phyloP scores from a whole-genome alignment of 2,888 invertebrate species.

The Apamea monoglypha region DNA sequence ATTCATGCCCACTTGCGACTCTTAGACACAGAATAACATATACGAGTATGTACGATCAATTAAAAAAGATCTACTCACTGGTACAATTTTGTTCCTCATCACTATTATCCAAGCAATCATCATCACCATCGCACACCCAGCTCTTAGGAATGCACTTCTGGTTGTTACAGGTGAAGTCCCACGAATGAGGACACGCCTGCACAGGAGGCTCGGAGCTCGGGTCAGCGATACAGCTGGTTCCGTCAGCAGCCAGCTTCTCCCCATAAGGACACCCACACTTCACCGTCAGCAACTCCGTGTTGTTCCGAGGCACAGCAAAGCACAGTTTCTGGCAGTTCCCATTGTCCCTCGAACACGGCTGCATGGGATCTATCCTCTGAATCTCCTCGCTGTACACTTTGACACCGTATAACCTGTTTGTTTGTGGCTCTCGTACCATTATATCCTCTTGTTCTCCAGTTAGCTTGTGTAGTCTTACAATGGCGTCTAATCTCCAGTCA shows the following conservation, averaged over 20 bases:
- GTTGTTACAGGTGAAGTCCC: conserved; percentile 98
- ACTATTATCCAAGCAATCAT: conserved; percentile 98
- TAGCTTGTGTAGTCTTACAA: conserved; percentile 96
- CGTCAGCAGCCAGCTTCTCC: conserved; percentile 94
- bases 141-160: conserved; percentile 97
- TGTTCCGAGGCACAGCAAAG: conserved; percentile 95
- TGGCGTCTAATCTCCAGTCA: conserved; percentile 98
- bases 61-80: conserved; percentile 89
- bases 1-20: too few species aligned
- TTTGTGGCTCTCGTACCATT: conserved; percentile 96
- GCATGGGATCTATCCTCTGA: conserved; percentile 92
- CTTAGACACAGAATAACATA: neutral
- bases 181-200: conserved; percentile 96
- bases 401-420: conserved; percentile 97
- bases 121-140: conserved; percentile 99
- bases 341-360: conserved; percentile 96
- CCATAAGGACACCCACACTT: conserved; percentile 98
- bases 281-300: conserved; percentile 89
- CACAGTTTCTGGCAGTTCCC: conserved; percentile 99
- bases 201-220: conserved; percentile 96
- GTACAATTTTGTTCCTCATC: conserved; percentile 99
- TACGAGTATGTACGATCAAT: neutral
- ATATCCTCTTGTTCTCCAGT: conserved; percentile 97
- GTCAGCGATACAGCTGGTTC: conserved; percentile 93
- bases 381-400: conserved; percentile 95